Evolutionary conservation across 1,140 invertebrate species (phyloP).

Genomic region (Pararge aegeria): DNA sequence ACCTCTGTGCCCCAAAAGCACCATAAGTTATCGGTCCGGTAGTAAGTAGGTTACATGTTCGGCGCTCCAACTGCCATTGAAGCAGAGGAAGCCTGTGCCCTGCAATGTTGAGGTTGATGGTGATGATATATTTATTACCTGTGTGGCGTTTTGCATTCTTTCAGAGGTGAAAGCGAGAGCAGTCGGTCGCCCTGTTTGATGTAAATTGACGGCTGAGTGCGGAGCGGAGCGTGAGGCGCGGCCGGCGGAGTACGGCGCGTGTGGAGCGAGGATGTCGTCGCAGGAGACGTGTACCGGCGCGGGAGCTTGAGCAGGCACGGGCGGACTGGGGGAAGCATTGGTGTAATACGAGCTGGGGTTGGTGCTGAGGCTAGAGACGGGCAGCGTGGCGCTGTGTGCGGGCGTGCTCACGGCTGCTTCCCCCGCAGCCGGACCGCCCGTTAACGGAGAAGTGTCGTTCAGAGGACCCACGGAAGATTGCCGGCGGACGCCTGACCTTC

Average conservation of each 20-base stretch:
- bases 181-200: slow-evolving; percentile 58
- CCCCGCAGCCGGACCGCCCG: slow-evolving; percentile 54
- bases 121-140: slow-evolving; percentile 35
- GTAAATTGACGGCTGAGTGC: slow-evolving; percentile 72
- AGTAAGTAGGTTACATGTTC: too few relatives aligned
- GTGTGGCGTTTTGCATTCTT: slow-evolving; percentile 48
- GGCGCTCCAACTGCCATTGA: too few relatives aligned
- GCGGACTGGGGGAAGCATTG: slow-evolving; percentile 67
- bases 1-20: too few relatives aligned
- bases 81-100: not conserved
- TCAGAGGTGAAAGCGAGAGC: slow-evolving; percentile 56
- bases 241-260: slow-evolving; percentile 43
- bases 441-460: slow-evolving; percentile 75
- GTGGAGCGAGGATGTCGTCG: slow-evolving; percentile 67
- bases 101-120: too few relatives aligned
- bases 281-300: slow-evolving; percentile 65
- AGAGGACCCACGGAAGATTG: slow-evolving; percentile 81
- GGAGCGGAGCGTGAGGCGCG: slow-evolving; percentile 71
- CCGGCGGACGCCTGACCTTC: slow-evolving; percentile 78
- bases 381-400: slow-evolving; percentile 65
- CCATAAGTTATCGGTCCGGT: too few relatives aligned
- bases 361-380: slow-evolving; percentile 69
- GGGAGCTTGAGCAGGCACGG: slow-evolving; percentile 32
- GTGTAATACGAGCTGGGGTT: slow-evolving; percentile 72
- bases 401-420: slow-evolving; percentile 67